A percentile compares a stretch with the other conserved stretches of the same genome.
Evolutionary conservation across 2,888 invertebrate species (phyloP).

Genomic region (Acrocyrtus sp.): DNA sequence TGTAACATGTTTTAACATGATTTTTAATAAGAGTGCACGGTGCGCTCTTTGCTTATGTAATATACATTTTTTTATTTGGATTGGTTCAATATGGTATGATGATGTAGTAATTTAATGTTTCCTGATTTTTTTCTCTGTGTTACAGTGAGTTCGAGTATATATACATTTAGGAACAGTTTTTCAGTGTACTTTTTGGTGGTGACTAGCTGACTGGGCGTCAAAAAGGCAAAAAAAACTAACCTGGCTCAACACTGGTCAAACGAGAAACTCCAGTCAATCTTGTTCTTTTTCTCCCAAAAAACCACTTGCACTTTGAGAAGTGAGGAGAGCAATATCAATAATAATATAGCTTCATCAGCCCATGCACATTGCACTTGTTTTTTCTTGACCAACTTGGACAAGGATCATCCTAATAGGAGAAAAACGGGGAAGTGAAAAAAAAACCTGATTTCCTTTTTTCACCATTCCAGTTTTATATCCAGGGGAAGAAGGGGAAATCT

Average conservation of each 20-base stretch:
- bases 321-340: constrained; percentile 35
- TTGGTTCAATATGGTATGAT: not conserved
- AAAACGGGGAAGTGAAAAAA: not conserved
- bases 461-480: constrained; percentile 37
- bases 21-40: too few relatives aligned
- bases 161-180: too few relatives aligned
- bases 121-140: constrained; percentile 31
- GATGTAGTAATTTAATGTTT: constrained; percentile 12
- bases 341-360: constrained; percentile 3
- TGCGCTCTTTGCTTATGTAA: too few relatives aligned
- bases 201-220: constrained; percentile 30
- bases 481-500: constrained; percentile 28
- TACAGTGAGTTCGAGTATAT: constrained; percentile 30
- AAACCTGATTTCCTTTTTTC: constrained; percentile 11
- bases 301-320: constrained; percentile 23
- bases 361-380: constrained; percentile 12
- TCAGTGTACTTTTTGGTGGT: too few relatives aligned
- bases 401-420: too few relatives aligned
- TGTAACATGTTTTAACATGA: too few relatives aligned
- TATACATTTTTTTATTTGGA: too few relatives aligned
- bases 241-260: constrained; percentile 61
- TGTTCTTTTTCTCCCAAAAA: constrained; percentile 44
- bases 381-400: constrained; percentile 16
- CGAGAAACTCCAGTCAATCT: constrained; percentile 55
- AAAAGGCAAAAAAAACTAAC: constrained; percentile 51